Conservation (phyloP, 2,113 vertebrate species). For the Percina caprodes region DNA sequence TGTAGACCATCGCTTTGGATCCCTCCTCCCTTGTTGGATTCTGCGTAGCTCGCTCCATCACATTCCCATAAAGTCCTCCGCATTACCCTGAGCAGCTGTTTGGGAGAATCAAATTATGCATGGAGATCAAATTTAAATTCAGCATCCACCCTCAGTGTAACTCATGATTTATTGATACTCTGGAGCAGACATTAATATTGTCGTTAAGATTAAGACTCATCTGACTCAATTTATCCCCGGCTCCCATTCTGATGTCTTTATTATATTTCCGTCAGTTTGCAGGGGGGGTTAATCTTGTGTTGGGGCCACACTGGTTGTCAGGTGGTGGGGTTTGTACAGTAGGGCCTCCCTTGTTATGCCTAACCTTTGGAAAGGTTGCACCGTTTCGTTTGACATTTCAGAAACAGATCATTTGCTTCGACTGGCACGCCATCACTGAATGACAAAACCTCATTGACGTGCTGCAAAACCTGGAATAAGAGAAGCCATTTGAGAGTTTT, state of each 20-base stretch:
- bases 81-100: conserved; percentile 66
- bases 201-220: conserved; percentile 53
- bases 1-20: conserved; percentile 24
- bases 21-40: conserved; percentile 31
- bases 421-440: conserved; percentile 5
- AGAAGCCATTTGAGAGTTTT: not conserved
- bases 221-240: conserved; percentile 47
- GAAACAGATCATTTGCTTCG: conserved; percentile 58
- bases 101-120: conserved; percentile 68
- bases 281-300: conserved; percentile 35
- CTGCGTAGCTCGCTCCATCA: conserved; percentile 40
- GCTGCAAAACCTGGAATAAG: conserved; percentile 2
- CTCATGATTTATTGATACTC: conserved; percentile 71
- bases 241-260: conserved; percentile 52
- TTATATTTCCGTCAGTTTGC: conserved; percentile 41
- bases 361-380: conserved; percentile 79
- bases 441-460: conserved; percentile 7
- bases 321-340: conserved; percentile 45
- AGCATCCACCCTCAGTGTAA: conserved; percentile 43
- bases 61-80: conserved; percentile 50
- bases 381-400: conserved; percentile 74
- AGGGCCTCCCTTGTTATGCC: conserved; percentile 54
- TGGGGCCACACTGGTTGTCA: conserved; percentile 18
- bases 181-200: conserved; percentile 63
- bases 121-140: conserved; percentile 60